Evolutionary conservation across 2,113 vertebrate species (phyloP).

Genomic region (Mesembrinibis cayennensis): DNA sequence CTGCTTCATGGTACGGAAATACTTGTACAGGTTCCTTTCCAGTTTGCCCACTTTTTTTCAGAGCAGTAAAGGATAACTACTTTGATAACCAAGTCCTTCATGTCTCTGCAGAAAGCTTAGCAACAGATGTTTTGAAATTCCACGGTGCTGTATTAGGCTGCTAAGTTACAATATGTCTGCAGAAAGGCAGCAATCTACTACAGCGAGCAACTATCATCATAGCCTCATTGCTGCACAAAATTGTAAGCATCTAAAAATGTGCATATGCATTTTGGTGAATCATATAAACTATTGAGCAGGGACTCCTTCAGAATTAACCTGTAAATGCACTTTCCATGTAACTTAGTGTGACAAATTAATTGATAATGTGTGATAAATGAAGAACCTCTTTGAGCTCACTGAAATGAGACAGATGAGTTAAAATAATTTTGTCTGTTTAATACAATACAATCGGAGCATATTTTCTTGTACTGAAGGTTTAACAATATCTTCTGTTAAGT

Average conservation of each 20-base stretch:
- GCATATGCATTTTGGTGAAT: rapidly evolving
- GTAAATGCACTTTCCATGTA: neutral
- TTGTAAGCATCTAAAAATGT: rapidly evolving
- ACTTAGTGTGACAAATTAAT: neutral
- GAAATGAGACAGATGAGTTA: neutral
- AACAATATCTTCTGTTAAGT: rapidly evolving
- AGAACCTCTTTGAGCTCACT: neutral
- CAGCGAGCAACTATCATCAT: neutral
- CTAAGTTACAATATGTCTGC: neutral
- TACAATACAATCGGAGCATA: rapidly evolving
- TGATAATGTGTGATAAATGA: neutral
- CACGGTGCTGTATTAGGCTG: neutral
- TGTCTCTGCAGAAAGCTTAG: neutral
- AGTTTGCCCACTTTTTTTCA: neutral
- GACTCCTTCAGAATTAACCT: neutral
- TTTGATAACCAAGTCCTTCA: neutral
- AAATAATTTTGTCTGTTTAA: neutral
- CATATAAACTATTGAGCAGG: neutral
- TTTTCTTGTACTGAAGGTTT: neutral
- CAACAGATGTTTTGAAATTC: conserved; percentile 17
- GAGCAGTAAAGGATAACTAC: neutral
- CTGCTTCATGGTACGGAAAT: rapidly evolving
- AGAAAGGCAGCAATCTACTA: neutral
- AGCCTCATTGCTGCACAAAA: neutral
- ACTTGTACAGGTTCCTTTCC: neutral